These are phyloP conservation scores for Anseranas semipalmata DNA, from an alignment of 2,113 vertebrate species.

Conservation along the genomic window DNA sequence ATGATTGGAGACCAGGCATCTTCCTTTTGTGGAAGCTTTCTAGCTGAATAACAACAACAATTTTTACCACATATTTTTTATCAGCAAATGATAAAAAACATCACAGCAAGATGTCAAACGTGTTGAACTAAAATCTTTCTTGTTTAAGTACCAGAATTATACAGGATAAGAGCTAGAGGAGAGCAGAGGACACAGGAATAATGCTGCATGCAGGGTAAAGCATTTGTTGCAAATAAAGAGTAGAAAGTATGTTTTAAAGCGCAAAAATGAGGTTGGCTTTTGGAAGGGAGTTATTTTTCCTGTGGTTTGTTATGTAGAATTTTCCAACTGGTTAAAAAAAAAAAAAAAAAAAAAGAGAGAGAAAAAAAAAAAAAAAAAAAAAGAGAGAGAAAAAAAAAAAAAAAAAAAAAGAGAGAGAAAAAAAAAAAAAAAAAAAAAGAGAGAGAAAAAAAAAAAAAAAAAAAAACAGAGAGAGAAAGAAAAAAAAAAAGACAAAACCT, in stretches of 20 bases:
- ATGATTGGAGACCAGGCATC: not conserved
- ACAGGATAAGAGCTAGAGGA: not conserved
- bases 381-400: not conserved
- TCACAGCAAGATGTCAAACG: not conserved
- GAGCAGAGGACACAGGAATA: not conserved
- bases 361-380: not conserved
- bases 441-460: not conserved
- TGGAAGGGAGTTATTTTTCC: not conserved
- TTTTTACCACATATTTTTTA: not conserved
- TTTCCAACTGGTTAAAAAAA: slow-evolving; percentile 10
- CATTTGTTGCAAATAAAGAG: not conserved
- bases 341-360: not conserved
- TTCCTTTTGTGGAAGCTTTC: not conserved
- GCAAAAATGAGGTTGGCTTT: not conserved
- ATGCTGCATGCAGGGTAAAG: not conserved
- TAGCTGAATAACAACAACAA: not conserved
- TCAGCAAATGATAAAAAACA: not conserved
- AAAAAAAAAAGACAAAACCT: not conserved
- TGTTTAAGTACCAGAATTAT: not conserved
- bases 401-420: not conserved
- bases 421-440: not conserved
- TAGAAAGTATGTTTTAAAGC: not conserved
- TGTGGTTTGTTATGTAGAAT: not conserved
- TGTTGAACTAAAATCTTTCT: not conserved
- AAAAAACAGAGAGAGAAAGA: not conserved